Percentiles rank a stretch among this genome's conserved stretches.
These are phyloP conservation scores for Acholoe squamosa DNA, from an alignment of 2,888 invertebrate genomes.

Conservation along the genomic window DNA sequence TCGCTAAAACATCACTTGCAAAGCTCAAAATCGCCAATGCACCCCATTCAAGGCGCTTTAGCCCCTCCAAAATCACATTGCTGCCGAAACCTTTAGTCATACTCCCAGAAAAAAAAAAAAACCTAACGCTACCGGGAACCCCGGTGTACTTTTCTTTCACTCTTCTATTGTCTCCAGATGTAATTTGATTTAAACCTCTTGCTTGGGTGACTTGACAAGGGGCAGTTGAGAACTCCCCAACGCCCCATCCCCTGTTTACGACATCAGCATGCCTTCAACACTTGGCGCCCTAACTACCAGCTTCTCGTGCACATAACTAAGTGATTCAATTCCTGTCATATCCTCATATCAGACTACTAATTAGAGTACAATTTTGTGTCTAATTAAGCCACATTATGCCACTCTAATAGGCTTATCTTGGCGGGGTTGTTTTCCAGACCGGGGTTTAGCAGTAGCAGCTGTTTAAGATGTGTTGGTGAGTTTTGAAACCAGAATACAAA, in stretches of 20 bases:
- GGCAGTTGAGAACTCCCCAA: not conserved
- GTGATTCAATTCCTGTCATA: constrained; percentile 60
- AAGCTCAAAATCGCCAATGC: too few species aligned
- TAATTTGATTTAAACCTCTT: not conserved
- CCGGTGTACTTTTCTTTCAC: not conserved
- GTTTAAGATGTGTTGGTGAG: not conserved
- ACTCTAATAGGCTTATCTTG: constrained; percentile 50
- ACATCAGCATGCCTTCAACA: constrained; percentile 34
- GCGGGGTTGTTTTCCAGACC: constrained; percentile 43
- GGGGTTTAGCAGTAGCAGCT: constrained; percentile 37
- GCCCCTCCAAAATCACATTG: too few species aligned
- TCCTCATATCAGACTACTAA: constrained; percentile 61
- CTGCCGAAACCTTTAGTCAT: too few species aligned
- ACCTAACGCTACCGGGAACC: not conserved
- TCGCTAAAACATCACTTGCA: too few species aligned
- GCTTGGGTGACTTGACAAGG: not conserved
- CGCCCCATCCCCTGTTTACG: not conserved
- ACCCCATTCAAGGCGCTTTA: too few species aligned
- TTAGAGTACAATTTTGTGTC: constrained; percentile 37
- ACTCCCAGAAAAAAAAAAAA: too few species aligned
- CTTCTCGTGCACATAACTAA: constrained; percentile 35
- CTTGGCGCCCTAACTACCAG: constrained; percentile 6
- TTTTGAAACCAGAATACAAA: not conserved
- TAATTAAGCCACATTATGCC: constrained; percentile 49
- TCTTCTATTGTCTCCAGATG: not conserved